phyloP scores from a whole-genome alignment of 2,888 invertebrate species.

The Tetranychus piercei region DNA sequence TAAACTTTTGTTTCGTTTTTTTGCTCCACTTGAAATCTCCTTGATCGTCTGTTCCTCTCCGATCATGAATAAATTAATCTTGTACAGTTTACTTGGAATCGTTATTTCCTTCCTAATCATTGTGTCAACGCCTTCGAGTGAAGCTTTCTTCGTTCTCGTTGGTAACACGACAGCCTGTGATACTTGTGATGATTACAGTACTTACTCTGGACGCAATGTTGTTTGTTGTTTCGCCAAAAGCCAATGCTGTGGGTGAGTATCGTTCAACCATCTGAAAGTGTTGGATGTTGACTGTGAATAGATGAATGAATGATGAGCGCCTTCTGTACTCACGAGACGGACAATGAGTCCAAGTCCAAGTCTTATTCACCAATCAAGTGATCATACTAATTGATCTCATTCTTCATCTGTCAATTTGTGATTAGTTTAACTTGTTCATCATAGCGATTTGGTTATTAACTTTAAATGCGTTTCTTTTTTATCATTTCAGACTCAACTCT shows the following conservation, averaged over 20 bases:
- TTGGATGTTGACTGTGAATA: neutral
- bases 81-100: neutral
- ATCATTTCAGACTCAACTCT: neutral
- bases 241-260: slow-evolving; percentile 18
- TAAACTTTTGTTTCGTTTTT: neutral
- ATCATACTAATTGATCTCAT: neutral
- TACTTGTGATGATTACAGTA: slow-evolving; percentile 16
- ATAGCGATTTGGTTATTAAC: neutral
- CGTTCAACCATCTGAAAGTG: neutral
- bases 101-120: neutral
- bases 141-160: slow-evolving; percentile 12
- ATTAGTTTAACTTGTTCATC: neutral
- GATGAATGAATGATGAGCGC: no score
- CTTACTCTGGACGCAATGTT: slow-evolving; percentile 19
- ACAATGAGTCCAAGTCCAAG: no score
- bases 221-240: slow-evolving; percentile 18
- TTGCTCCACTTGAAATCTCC: neutral
- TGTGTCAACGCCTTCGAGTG: no score
- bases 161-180: slow-evolving; percentile 20
- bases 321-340: no score
- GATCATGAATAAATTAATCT: neutral
- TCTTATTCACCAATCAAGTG: no score
- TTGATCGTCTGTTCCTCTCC: neutral
- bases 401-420: neutral
- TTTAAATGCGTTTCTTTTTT: no score